phyloP scores from a whole-genome alignment of 2,797 vertebrate species.

The Vespertilio murinus region DNA sequence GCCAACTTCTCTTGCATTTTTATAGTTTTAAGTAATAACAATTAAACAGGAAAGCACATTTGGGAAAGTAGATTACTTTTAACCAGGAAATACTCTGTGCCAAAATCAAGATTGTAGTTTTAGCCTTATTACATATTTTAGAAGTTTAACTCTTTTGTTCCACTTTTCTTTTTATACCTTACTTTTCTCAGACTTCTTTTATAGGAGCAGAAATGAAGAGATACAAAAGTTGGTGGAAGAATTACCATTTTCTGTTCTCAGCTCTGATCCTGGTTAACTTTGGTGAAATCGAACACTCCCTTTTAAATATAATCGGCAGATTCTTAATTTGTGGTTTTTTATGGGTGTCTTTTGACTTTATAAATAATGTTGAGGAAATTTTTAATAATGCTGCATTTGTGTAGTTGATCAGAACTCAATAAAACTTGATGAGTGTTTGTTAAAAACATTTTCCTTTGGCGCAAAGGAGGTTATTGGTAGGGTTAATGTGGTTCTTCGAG shows the following conservation, averaged over 20 bases:
- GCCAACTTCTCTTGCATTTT: conserved; percentile 56
- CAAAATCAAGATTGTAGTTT: conserved; percentile 63
- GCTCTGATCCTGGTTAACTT: background rate
- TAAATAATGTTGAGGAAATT: background rate
- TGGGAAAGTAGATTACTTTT: conserved; percentile 61
- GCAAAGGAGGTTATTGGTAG: background rate
- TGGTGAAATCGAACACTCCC: background rate
- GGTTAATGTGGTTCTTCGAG: background rate
- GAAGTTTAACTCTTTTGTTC: conserved; percentile 50
- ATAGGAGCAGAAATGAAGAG: background rate
- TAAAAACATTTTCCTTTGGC: background rate
- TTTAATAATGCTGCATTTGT: background rate
- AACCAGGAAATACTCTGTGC: conserved; percentile 61
- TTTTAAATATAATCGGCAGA: background rate
- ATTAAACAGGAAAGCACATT: conserved; percentile 58
- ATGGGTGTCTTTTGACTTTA: background rate
- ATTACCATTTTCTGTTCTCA: background rate
- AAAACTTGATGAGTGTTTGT: background rate
- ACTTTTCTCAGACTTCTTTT: background rate
- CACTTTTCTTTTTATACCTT: background rate
- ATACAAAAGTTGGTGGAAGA: background rate
- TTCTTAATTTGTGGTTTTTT: background rate
- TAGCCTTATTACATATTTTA: conserved; percentile 50
- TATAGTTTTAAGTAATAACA: conserved; percentile 64
- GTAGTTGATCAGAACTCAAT: background rate